Base-by-base conservation (phyloP, 2,888 invertebrate genomes). In the Eremobia ochroleuca region DNA sequence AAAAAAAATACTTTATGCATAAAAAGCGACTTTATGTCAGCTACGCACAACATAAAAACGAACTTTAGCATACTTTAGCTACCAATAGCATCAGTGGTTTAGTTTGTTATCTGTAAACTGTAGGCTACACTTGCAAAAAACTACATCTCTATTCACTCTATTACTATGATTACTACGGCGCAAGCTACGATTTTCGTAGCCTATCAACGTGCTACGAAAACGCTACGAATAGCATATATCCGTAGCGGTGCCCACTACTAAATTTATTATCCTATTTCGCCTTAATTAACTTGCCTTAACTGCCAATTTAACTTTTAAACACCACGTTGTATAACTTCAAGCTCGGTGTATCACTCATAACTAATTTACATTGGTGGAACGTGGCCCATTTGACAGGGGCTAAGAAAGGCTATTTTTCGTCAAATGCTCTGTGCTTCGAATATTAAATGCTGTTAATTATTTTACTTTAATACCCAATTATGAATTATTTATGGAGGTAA, bases 321-420 rank as follows among this genome's bases (percentile, higher is more conserved):
- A 70, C 68, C 61, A 34, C 15, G 81, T 72, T 82, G 77, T 74
- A 77, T 68, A 75, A 72, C 73, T 52, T 9, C 28, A 70, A 62
- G 46, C 46, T 28, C 69, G 2, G 55, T 75, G 49, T 82, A 73
- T 85, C 34, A 73, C 86, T 62, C 65, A 78, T 82, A 79, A 76
- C 82, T 83, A 88, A 89, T 90, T 89, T 77, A 81, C 78, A 86
- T 49, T 52, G 46, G 43, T 61, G 76, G 28, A 49, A 76, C 74
- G 59, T 82, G 72, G 82, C 79, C 82, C 85, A 82, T 90, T 90
- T 87, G 88, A 86, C 80, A 69, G 59, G 62, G 79, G 81, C 79
- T 85, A 81, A 84, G 80, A 73, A 81, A 77, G 55, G 70, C 81
- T 76, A 88, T 88, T 90, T 85, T 85, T 89, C 87, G 87, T 88